Evolutionary conservation across 2,113 vertebrate genomes (phyloP), one percentile per base, ranked within the genome.

Genomic region (Orycteropus afer): DNA sequence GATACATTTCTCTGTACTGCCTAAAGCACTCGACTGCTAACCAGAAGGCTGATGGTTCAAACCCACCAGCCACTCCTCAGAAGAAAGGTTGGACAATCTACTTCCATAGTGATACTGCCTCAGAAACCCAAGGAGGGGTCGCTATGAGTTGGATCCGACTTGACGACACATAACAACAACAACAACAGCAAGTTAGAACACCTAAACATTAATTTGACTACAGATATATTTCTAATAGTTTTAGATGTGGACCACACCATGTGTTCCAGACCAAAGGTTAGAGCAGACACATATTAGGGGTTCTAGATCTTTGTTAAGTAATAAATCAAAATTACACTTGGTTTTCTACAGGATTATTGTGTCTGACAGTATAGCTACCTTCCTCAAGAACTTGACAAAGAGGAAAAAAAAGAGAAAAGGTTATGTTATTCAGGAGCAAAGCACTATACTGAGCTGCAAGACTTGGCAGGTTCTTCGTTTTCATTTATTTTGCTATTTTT

Each of bases 361-460:
- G 25, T 42, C 76, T 82, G 12, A 79, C 7, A 25, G 0, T 32
- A 20, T 10, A 47, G 18, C 23, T 82, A 47, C 1, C 27, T 53
- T 37, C 0, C 1, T 49, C 23, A 90, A 86, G 29, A 95, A 65
- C 47, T 37, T 34, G 13, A 59, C 40, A 8, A 78, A 57, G 55
- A 22, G 7, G 14, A 7, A 42, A 73, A 92, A 74, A 42, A n/a
- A 29, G 11, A 23, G 18, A 10, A n/a, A n/a, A n/a, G 17, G 3
- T 83, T 34, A 78, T 57, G 22, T 76, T 65, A 34, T 47, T 77
- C 57, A 78, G 23, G 29, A 73, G 65, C 32, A 45, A 69, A 61
- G 81, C 1, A 40, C 1, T 1, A 63, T 57, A 1, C 18, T 51
- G 13, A 90, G 37, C 27, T 3, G 6, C 2, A 55, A 7, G 0